phyloP scores from a whole-genome alignment of 2,113 vertebrate species.

The Hystrix cristata region DNA sequence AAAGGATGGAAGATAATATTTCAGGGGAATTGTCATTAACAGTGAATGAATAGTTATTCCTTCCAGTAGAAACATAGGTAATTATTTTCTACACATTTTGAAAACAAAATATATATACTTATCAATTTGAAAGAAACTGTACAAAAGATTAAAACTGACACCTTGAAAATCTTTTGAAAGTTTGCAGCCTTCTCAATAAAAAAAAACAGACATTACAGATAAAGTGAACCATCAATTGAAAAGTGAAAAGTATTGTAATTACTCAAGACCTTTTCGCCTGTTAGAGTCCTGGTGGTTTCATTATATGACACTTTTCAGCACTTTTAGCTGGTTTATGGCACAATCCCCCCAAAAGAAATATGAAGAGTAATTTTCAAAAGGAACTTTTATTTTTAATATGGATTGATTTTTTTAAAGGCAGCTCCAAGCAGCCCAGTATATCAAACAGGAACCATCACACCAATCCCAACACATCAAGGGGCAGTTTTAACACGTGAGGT shows the following conservation, averaged over 20 bases:
- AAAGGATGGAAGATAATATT: not conserved
- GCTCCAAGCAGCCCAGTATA: slow-evolving; percentile 84
- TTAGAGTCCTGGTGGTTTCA: slow-evolving; percentile 67
- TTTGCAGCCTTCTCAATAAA: slow-evolving; percentile 51
- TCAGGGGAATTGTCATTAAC: not conserved
- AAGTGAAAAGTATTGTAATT: slow-evolving; percentile 63
- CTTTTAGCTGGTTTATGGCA: slow-evolving; percentile 72
- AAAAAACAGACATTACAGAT: slow-evolving; percentile 51
- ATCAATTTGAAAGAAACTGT: slow-evolving; percentile 27
- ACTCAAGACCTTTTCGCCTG: slow-evolving; percentile 46
- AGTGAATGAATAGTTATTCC: not conserved
- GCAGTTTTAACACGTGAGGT: slow-evolving; percentile 85
- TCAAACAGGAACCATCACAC: slow-evolving; percentile 85
- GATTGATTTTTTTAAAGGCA: slow-evolving; percentile 88
- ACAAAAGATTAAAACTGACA: slow-evolving; percentile 57
- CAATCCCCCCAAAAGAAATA: slow-evolving; percentile 74
- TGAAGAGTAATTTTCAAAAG: slow-evolving; percentile 86
- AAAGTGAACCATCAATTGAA: slow-evolving; percentile 19
- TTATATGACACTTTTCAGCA: slow-evolving; percentile 72
- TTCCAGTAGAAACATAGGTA: not conserved
- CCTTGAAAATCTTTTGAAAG: slow-evolving; percentile 56
- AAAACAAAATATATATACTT: slow-evolving; percentile 4
- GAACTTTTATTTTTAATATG: slow-evolving; percentile 90
- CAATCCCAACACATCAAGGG: slow-evolving; percentile 87
- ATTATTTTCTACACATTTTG: slow-evolving; percentile 55